Evolutionary conservation across 23 tunicate genomes (phyloP).

Genomic region (Phallusia fumigata): DNA sequence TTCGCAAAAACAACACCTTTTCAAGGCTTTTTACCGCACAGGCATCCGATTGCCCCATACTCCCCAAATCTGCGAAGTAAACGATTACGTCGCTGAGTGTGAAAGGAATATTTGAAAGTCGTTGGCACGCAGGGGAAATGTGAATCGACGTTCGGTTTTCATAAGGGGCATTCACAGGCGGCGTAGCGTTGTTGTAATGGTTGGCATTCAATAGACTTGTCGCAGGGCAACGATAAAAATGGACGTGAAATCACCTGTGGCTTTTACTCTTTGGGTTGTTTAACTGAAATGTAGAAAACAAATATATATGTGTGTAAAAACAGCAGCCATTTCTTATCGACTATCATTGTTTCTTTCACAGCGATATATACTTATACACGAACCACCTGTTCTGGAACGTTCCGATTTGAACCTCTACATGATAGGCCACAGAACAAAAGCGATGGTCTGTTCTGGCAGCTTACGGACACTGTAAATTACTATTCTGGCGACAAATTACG

Average conservation of each 20-base stretch:
- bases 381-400: too few relatives aligned
- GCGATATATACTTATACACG: too few relatives aligned
- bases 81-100: neutral
- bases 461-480: neutral
- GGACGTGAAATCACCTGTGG: neutral
- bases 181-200: neutral
- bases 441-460: neutral
- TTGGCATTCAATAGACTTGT: neutral
- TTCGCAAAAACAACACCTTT: neutral
- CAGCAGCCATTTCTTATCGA: too few relatives aligned
- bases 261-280: too few relatives aligned
- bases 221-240: neutral
- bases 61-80: neutral
- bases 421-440: too few relatives aligned
- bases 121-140: neutral
- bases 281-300: too few relatives aligned
- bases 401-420: too few relatives aligned
- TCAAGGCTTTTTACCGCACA: neutral
- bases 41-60: neutral
- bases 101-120: neutral
- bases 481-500: neutral
- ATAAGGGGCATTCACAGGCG: neutral
- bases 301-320: too few relatives aligned
- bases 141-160: neutral
- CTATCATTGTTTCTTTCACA: too few relatives aligned